phyloP scores from a whole-genome alignment of 2,888 invertebrate genomes.

The Lamellibrachia columna region DNA sequence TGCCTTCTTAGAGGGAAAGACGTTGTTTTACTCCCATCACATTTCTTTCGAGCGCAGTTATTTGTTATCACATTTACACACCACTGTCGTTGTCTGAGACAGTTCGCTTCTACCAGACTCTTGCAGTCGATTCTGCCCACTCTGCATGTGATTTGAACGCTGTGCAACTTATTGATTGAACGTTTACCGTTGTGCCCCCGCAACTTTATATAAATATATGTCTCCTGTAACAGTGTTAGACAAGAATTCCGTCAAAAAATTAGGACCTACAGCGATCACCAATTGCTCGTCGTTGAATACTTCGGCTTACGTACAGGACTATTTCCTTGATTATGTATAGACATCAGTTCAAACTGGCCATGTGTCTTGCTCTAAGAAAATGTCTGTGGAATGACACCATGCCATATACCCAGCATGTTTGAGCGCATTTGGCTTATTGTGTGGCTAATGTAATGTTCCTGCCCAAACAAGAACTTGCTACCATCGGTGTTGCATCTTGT shows the following conservation, averaged over 20 bases:
- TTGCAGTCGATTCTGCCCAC: background rate
- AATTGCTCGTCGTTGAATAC: background rate
- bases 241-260: background rate
- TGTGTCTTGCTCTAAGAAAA: background rate
- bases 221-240: background rate
- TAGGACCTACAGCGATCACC: background rate
- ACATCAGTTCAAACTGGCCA: background rate
- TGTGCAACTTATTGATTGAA: conserved; percentile 8
- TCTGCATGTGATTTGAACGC: background rate
- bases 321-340: background rate
- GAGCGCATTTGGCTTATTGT: background rate
- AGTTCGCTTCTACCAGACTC: background rate
- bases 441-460: background rate
- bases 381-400: background rate
- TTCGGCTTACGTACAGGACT: background rate
- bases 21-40: background rate
- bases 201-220: background rate
- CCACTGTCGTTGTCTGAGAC: background rate
- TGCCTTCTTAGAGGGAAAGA: background rate
- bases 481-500: background rate
- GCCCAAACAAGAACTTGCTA: background rate
- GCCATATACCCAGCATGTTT: background rate
- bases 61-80: background rate
- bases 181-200: background rate
- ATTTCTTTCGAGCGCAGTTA: background rate